Evolutionary conservation across 2,113 vertebrate genomes (phyloP).

Genomic region (Lepidothrix coronata): DNA sequence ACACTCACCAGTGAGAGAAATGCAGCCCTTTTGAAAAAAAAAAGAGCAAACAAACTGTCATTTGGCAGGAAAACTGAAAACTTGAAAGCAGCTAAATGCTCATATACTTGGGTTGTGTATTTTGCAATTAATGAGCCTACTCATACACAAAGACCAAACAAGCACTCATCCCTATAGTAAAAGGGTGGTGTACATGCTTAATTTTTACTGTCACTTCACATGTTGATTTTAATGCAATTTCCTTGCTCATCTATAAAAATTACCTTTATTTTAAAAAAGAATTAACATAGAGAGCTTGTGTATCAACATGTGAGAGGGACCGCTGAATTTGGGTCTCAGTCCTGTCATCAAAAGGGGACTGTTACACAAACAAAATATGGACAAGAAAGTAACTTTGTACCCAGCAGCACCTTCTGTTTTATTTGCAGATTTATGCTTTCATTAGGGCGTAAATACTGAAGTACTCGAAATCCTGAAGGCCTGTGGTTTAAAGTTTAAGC

Average conservation of each 20-base stretch:
- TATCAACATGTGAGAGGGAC: not conserved
- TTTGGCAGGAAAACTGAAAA: not conserved
- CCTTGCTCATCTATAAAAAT: not conserved
- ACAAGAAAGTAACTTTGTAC: not conserved
- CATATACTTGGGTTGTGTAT: not conserved
- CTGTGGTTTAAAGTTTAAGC: not conserved
- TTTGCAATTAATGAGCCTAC: not conserved
- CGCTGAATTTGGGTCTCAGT: not conserved
- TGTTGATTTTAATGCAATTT: not conserved
- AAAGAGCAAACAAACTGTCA: not conserved
- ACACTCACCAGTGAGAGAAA: not conserved
- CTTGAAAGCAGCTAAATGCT: not conserved
- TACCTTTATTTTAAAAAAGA: not conserved
- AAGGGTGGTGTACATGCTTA: fast-evolving
- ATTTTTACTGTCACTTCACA: not conserved
- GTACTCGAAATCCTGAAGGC: not conserved
- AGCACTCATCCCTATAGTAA: not conserved
- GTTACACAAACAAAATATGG: not conserved
- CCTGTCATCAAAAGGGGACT: not conserved
- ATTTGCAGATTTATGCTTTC: not conserved
- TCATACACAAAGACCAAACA: not conserved
- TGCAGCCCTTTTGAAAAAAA: not conserved
- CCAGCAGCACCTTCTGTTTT: not conserved
- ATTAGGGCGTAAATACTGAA: not conserved
- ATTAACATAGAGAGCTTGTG: not conserved